phyloP scores from a whole-genome alignment of 2,113 vertebrate species.

The Odontophorus gujanensis region DNA sequence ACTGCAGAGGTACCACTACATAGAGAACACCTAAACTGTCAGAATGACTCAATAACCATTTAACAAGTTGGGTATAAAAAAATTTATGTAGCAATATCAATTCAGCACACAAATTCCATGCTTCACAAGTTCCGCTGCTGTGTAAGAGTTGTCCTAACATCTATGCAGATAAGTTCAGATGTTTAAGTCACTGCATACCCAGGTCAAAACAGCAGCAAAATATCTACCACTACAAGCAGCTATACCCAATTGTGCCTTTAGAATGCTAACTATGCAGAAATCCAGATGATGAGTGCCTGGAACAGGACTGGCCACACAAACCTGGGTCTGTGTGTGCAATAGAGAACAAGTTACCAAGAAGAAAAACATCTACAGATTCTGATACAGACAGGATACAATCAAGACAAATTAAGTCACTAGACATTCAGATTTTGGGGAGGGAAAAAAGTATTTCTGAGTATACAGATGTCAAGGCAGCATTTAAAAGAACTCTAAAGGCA shows the following conservation, averaged over 20 bases:
- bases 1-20: constrained; percentile 18
- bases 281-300: constrained; percentile 1
- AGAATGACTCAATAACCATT: constrained; percentile 41
- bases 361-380: background rate
- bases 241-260: constrained; percentile 75
- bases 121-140: constrained; percentile 72
- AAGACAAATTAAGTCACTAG: constrained; percentile 13
- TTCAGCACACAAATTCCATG: constrained; percentile 63
- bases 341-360: background rate
- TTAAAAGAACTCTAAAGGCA: constrained; percentile 77
- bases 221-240: constrained; percentile 68
- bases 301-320: background rate
- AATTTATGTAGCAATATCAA: constrained; percentile 58
- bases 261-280: constrained; percentile 50
- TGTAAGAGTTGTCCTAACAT: constrained; percentile 38
- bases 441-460: background rate
- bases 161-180: constrained; percentile 21
- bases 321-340: background rate
- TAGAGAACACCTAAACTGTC: constrained; percentile 38
- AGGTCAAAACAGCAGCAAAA: constrained; percentile 71
- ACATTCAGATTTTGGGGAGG: constrained; percentile 14
- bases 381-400: constrained; percentile 11
- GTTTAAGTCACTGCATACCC: constrained; percentile 56
- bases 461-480: constrained; percentile 32
- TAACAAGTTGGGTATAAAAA: constrained; percentile 50